Conservation (phyloP, 2,888 invertebrate species). For the Eulithis prunata region DNA sequence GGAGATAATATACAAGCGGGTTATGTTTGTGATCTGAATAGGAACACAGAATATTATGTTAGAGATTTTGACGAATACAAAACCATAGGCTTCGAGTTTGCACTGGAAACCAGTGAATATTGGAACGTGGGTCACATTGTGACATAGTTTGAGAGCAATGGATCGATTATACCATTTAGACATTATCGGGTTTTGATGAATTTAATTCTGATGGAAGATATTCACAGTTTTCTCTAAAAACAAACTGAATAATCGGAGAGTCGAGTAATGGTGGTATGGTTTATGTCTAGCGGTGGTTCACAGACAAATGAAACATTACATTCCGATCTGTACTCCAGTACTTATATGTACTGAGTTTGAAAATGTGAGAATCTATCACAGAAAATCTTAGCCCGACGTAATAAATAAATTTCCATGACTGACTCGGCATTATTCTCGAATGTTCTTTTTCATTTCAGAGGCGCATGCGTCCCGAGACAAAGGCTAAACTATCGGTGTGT, state of each 20-base stretch:
- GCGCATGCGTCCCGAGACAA: slow-evolving; percentile 83
- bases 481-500: slow-evolving; percentile 81
- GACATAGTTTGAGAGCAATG: slow-evolving; percentile 64
- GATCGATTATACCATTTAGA: slow-evolving; percentile 63
- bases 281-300: not conserved
- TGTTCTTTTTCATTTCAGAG: slow-evolving; percentile 83
- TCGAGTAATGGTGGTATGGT: not conserved
- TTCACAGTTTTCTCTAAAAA: slow-evolving; percentile 30
- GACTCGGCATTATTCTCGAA: slow-evolving; percentile 82
- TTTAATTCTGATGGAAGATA: slow-evolving; percentile 58
- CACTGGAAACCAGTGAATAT: slow-evolving; percentile 65
- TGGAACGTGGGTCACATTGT: slow-evolving; percentile 64
- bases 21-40: not conserved
- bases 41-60: not conserved
- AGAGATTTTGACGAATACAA: not conserved
- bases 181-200: slow-evolving; percentile 67
- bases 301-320: not conserved
- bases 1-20: not conserved
- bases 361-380: slow-evolving; percentile 48
- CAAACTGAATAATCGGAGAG: not conserved
- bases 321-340: not conserved
- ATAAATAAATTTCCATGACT: slow-evolving; percentile 81
- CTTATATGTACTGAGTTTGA: not conserved
- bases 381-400: slow-evolving; percentile 60
- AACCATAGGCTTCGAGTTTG: slow-evolving; percentile 18